Evolutionary conservation across 2,888 invertebrate genomes (phyloP).

Genomic region (Tachina lurida): DNA sequence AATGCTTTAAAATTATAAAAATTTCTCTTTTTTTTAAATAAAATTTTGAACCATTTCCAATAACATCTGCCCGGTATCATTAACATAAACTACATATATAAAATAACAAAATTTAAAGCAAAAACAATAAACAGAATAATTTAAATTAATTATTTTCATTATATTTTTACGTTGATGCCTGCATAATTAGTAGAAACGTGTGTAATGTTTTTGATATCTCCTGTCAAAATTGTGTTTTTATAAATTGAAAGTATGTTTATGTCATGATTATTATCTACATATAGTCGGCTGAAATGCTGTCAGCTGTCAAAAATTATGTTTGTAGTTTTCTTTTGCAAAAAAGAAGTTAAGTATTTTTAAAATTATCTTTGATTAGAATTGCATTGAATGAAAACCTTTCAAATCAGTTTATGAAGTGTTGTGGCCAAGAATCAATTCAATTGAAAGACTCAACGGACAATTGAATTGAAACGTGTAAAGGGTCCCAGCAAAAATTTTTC

Average conservation of each 20-base stretch:
- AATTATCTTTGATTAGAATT: no score
- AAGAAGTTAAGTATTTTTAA: no score
- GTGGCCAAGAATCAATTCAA: no score
- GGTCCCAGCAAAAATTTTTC: no score
- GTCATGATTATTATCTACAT: not conserved
- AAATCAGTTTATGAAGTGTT: no score
- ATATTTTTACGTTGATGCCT: slow-evolving; percentile 46
- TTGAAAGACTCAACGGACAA: no score
- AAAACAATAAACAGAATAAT: slow-evolving; percentile 63
- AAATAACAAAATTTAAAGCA: slow-evolving; percentile 38
- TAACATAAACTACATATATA: slow-evolving; percentile 26
- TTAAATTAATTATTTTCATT: slow-evolving; percentile 66
- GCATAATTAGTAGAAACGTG: slow-evolving; percentile 60
- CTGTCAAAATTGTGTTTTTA: slow-evolving; percentile 50
- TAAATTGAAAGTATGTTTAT: slow-evolving; percentile 17
- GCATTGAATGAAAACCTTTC: no score
- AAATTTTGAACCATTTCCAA: not conserved
- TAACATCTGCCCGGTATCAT: not conserved
- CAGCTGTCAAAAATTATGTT: no score
- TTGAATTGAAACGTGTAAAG: no score
- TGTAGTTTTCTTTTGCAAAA: no score
- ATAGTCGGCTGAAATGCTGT: no score
- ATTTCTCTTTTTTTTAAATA: not conserved
- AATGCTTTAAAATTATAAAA: not conserved
- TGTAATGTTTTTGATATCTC: slow-evolving; percentile 49